A percentile compares a stretch with the other conserved stretches of the same genome.
Conservation (phyloP, 2,888 invertebrate species). For the Drosophila parthenogenetica region DNA sequence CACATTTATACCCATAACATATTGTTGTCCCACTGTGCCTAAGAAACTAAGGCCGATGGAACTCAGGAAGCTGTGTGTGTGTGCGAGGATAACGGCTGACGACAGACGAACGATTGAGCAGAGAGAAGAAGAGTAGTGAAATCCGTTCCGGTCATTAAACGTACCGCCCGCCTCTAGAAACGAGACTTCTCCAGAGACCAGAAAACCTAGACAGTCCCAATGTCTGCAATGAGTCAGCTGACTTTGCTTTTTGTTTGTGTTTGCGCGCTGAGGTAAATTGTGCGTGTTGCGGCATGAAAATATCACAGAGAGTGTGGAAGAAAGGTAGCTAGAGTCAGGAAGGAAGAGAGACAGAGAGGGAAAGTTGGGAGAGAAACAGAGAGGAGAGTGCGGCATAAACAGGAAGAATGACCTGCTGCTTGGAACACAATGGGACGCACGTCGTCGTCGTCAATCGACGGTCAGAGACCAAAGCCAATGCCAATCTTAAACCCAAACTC, state of each 20-base stretch:
- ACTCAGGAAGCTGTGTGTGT: conserved; percentile 44
- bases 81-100: conserved; percentile 70
- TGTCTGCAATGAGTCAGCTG: conserved; percentile 74
- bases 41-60: conserved; percentile 47
- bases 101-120: conserved; percentile 16
- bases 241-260: conserved; percentile 68
- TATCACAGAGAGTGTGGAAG: conserved; percentile 36
- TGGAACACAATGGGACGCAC: conserved; percentile 58
- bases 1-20: conserved; percentile 23
- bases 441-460: conserved; percentile 27
- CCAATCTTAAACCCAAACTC: conserved; percentile 46
- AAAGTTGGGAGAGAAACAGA: conserved; percentile 12
- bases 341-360: conserved; percentile 18
- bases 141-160: conserved; percentile 83
- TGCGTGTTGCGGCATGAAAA: conserved; percentile 80
- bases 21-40: conserved; percentile 80
- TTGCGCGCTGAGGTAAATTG: conserved; percentile 72
- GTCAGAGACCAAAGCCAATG: conserved; percentile 24
- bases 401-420: conserved; percentile 82
- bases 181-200: conserved; percentile 36
- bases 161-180: conserved; percentile 68
- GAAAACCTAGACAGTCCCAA: conserved; percentile 9
- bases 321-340: conserved; percentile 4
- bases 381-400: conserved; percentile 62
- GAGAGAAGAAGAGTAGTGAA: conserved; percentile 39